Conservation (phyloP, 1,140 invertebrate genomes). For the Tetramorium parvispinum region DNA sequence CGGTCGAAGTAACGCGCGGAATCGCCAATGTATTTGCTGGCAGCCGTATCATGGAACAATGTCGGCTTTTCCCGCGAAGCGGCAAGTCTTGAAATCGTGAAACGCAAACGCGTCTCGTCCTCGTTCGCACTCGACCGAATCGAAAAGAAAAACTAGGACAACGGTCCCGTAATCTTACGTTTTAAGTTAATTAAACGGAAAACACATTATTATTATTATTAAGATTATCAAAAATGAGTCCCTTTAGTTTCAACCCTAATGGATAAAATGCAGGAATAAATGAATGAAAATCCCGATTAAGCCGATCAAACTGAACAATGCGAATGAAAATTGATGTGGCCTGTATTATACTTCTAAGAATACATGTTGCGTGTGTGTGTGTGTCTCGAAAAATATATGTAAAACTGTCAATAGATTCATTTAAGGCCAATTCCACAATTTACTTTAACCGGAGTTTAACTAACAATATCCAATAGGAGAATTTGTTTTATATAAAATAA, state of each 20-base stretch:
- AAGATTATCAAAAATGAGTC: not conserved
- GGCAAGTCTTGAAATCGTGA: not conserved
- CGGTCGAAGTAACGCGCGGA: slow-evolving; percentile 17
- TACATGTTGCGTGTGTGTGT: not conserved
- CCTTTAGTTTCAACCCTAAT: not conserved
- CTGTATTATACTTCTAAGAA: not conserved
- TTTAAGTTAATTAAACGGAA: not conserved
- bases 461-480: no score
- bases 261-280: not conserved
- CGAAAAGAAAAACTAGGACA: not conserved
- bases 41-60: not conserved
- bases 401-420: not conserved
- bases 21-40: not conserved
- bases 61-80: not conserved
- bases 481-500: no score
- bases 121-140: not conserved
- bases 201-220: not conserved
- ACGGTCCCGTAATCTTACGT: not conserved
- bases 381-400: not conserved
- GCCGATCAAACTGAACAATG: not conserved
- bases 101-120: not conserved
- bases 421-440: no score
- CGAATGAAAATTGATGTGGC: not conserved
- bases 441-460: no score
- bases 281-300: not conserved